phyloP scores from a whole-genome alignment of 2,888 invertebrate genomes.

The Stratiomys singularior region DNA sequence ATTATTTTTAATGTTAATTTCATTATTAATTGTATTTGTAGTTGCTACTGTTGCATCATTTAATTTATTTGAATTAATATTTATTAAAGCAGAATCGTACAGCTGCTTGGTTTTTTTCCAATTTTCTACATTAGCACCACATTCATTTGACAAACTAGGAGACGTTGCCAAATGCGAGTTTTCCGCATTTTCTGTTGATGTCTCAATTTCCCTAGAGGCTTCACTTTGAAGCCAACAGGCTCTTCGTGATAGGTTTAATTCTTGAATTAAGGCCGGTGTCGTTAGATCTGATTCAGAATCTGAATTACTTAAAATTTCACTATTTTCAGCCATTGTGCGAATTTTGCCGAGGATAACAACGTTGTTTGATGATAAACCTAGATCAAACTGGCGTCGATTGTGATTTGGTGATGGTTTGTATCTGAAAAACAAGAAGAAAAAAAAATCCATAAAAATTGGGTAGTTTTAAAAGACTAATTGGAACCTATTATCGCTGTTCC shows the following conservation, averaged over 20 bases:
- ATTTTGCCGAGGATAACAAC: not conserved
- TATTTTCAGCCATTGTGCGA: not conserved
- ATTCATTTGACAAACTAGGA: slow-evolving; percentile 18
- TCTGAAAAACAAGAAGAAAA: slow-evolving; percentile 1
- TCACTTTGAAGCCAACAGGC: slow-evolving; percentile 71
- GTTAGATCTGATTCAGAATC: slow-evolving; percentile 47
- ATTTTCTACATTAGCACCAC: slow-evolving; percentile 40
- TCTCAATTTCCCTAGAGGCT: slow-evolving; percentile 22
- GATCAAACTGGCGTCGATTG: slow-evolving; percentile 6
- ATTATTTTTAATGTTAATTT: slow-evolving; percentile 43
- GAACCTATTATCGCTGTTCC: too few species aligned
- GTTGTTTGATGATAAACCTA: not conserved
- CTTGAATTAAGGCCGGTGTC: slow-evolving; percentile 70
- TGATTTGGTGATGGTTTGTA: not conserved
- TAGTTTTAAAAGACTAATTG: too few species aligned
- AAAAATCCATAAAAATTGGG: not conserved
- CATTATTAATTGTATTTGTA: slow-evolving; percentile 17
- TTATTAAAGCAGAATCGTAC: slow-evolving; percentile 1
- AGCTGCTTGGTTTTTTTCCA: slow-evolving; percentile 47
- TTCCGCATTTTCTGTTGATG: not conserved
- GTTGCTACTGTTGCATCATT: slow-evolving; percentile 44
- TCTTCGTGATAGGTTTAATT: slow-evolving; percentile 75
- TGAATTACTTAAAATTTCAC: not conserved
- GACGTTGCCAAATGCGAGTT: not conserved
- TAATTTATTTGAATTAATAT: not conserved